phyloP scores from a whole-genome alignment of 2,888 invertebrate species.

The Punctoribates punctum region DNA sequence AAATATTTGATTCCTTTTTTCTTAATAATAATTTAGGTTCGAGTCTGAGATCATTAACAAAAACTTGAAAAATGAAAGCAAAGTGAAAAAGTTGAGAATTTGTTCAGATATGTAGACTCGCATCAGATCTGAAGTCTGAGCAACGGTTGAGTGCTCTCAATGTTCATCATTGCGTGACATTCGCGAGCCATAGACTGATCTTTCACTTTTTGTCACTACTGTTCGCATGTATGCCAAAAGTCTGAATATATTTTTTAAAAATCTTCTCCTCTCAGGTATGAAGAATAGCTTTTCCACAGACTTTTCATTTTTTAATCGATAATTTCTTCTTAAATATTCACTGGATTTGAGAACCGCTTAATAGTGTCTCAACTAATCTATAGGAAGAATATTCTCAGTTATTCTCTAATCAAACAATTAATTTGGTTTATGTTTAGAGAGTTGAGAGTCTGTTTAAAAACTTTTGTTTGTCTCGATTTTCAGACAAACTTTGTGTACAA shows the following conservation, averaged over 20 bases:
- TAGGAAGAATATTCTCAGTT: too few relatives aligned
- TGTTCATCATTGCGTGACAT: slow-evolving; percentile 24
- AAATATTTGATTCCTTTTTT: too few relatives aligned
- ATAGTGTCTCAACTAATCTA: not conserved
- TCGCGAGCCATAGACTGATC: slow-evolving; percentile 19
- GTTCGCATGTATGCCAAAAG: not conserved
- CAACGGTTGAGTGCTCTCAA: not conserved
- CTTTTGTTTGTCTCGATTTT: not conserved
- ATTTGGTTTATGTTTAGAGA: not conserved
- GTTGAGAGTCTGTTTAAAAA: not conserved
- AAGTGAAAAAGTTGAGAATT: not conserved
- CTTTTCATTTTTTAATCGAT: slow-evolving; percentile 14
- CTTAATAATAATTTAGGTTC: too few relatives aligned
- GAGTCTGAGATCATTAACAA: too few relatives aligned
- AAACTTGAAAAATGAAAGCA: too few relatives aligned
- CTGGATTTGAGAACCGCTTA: not conserved
- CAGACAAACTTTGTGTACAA: not conserved
- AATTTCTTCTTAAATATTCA: not conserved
- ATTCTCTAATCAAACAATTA: too few relatives aligned
- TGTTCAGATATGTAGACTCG: slow-evolving; percentile 9
- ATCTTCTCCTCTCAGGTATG: slow-evolving; percentile 13
- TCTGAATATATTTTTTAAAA: slow-evolving; percentile 9
- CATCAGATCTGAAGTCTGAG: not conserved
- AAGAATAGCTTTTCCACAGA: not conserved
- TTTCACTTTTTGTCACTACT: not conserved